These are phyloP conservation scores for Hoplias malabaricus DNA, from an alignment of 2,113 vertebrate genomes.

Conservation along the genomic window DNA sequence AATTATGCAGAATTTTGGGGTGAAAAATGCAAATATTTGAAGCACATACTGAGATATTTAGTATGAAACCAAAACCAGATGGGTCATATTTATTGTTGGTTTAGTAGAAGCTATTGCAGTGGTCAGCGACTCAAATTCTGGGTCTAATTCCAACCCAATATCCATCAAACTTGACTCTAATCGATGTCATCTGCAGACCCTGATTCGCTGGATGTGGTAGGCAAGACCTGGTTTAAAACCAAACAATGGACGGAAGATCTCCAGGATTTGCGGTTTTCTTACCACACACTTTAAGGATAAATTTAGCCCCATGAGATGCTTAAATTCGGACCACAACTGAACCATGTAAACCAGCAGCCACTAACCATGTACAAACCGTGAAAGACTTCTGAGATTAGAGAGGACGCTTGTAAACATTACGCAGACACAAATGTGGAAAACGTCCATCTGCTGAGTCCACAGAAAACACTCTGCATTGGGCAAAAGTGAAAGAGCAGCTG, in stretches of 20 bases:
- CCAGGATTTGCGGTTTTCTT: neutral
- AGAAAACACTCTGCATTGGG: conserved; percentile 15
- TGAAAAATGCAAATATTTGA: neutral
- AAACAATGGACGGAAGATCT: neutral
- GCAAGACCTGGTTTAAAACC: neutral
- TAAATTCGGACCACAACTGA: neutral
- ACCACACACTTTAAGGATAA: neutral
- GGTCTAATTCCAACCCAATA: neutral
- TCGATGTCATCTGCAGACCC: neutral
- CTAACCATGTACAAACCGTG: neutral
- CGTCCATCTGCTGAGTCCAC: conserved; percentile 32
- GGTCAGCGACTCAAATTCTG: neutral
- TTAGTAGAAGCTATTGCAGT: neutral
- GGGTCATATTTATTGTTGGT: neutral
- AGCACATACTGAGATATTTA: neutral
- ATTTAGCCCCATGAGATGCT: neutral
- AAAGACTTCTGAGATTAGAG: neutral
- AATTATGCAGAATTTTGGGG: conserved; percentile 11
- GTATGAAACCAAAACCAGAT: neutral
- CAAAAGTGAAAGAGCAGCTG: conserved; percentile 32
- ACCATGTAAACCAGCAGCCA: neutral
- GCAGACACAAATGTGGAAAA: neutral
- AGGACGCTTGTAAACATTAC: neutral
- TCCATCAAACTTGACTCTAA: neutral
- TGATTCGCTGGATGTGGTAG: too few species aligned